Evolutionary conservation across 2,113 vertebrate species (phyloP).

Genomic region (Piprites chloris): DNA sequence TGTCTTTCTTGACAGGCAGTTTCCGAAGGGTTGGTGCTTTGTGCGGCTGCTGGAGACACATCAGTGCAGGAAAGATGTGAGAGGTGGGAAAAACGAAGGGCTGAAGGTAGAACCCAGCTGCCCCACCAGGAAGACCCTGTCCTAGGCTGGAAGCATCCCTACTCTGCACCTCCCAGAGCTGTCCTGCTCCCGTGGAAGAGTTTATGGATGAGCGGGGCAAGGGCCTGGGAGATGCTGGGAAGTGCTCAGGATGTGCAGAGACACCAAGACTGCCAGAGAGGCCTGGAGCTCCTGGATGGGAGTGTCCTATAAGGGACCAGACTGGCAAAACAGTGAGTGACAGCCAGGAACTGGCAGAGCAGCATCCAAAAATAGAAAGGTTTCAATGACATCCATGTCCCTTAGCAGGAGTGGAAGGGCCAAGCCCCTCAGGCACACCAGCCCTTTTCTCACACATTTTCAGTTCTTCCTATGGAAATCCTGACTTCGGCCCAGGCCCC

Average conservation of each 20-base stretch:
- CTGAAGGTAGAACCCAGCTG: not conserved
- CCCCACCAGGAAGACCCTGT: not conserved
- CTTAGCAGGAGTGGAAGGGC: not conserved
- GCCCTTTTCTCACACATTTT: fast-evolving
- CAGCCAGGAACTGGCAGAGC: not conserved
- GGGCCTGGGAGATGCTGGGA: not conserved
- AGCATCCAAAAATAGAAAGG: constrained; percentile 7
- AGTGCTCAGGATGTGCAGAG: not conserved
- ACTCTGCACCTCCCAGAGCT: not conserved
- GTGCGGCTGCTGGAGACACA: constrained; percentile 55
- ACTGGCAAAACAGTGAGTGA: not conserved
- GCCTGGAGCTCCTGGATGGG: not conserved
- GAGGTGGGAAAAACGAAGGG: not conserved
- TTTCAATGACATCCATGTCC: not conserved
- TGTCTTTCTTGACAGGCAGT: constrained; percentile 82
- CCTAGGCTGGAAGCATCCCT: not conserved
- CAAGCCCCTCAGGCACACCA: not conserved
- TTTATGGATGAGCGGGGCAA: not conserved
- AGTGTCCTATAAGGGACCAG: not conserved
- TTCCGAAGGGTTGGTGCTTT: constrained; percentile 81
- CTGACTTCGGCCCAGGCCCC: not conserved
- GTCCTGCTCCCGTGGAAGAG: not conserved
- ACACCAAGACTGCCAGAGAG: not conserved
- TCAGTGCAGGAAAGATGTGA: not conserved
- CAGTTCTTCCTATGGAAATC: not conserved